Evolutionary conservation across 2,113 vertebrate genomes (phyloP), one percentile per base, ranked within the genome.

Genomic region (Grammatotria lemairii): DNA sequence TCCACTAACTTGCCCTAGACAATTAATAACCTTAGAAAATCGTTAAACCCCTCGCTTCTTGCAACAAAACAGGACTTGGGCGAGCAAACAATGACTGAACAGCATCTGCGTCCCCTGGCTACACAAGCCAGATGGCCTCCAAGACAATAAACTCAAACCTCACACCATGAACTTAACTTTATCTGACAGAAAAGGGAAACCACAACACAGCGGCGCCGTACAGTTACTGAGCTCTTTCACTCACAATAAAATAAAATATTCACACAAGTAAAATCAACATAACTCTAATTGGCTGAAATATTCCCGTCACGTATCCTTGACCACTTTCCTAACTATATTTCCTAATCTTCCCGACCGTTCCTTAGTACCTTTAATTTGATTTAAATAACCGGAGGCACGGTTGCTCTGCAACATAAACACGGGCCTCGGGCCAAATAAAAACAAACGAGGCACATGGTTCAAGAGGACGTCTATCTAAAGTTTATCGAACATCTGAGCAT

Each of bases 31-130:
- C 26, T 9, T 58, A 60, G 58, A 2, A 79, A 17, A 28, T 65
- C 68, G 23, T 81, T 35, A 55, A 89, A 89, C 3, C 63, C 26
- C 14, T 60, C 31, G 82, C 40, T 87, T 87, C 45, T 80, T 31
- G 38, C 12, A 53, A 82, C 68, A 87, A 91, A 90, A 95, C 49
- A 47, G 85, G 80, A 87, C 70, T 81, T 81, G 68, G 33, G 86
- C 38, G 92, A 91, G 58, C 84, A 93, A 95, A 97, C 96, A 96
- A 97, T 96, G 93, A 92, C 90, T 28, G 87, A 91, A 80, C 88
- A 88, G 93, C 94, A 95, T 95, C 94, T 96, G 95, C 92, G 94
- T 95, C 95, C 93, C 94, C 88, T 90, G 90, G 93, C 93, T 89
- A 90, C 93, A 87, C 89, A 3, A 88, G 95, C 94, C 95, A 96